phyloP scores from a whole-genome alignment of 2,797 vertebrate genomes.

The Pitangus sulphuratus region DNA sequence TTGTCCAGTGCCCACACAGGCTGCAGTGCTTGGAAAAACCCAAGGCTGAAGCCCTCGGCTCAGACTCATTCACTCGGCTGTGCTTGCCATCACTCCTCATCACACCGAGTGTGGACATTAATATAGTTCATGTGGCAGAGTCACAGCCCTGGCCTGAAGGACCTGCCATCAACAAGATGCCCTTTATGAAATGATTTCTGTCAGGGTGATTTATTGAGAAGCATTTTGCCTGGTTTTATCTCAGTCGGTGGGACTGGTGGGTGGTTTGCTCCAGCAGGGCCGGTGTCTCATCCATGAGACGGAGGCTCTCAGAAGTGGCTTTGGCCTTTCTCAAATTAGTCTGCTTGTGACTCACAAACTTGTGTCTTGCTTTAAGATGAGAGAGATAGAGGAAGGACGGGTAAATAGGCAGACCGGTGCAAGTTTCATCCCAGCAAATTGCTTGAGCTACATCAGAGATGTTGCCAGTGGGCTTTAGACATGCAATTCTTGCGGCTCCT shows the following conservation, averaged over 20 bases:
- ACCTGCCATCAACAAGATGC: neutral
- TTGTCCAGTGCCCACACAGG: neutral
- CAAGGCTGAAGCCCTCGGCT: neutral
- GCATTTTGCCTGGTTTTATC: neutral
- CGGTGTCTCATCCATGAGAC: neutral
- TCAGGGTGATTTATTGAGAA: neutral
- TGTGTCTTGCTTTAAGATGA: neutral
- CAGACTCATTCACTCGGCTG: neutral
- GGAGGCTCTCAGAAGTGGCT: neutral
- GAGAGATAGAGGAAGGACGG: neutral
- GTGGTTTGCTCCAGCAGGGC: neutral
- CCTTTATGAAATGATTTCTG: neutral
- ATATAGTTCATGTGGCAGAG: neutral
- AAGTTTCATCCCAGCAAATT: neutral
- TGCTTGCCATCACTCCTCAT: neutral
- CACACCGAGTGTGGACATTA: accelerated
- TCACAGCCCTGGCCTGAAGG: neutral
- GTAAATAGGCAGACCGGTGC: neutral
- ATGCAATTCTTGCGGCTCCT: neutral
- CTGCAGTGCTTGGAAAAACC: neutral
- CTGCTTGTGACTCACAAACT: constrained; percentile 28
- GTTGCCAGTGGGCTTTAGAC: neutral
- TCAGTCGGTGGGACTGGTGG: accelerated
- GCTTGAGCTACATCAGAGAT: neutral
- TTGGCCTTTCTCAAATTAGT: neutral